phyloP scores from a whole-genome alignment of 2,113 vertebrate genomes.

The Anhinga anhinga region DNA sequence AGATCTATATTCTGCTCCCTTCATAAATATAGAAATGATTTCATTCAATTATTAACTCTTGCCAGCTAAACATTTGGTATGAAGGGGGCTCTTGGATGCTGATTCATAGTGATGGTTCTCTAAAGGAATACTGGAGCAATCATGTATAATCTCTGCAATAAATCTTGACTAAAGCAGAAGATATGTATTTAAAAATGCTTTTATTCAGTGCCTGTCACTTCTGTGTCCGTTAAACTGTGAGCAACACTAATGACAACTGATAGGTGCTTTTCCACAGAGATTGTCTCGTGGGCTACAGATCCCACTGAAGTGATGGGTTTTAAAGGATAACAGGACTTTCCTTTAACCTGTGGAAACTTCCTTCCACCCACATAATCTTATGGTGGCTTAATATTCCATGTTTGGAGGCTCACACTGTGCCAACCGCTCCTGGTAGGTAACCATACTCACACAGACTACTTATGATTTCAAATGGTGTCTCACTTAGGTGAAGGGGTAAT shows the following conservation, averaged over 20 bases:
- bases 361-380: background rate
- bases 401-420: background rate
- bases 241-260: conserved; percentile 30
- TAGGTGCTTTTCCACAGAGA: background rate
- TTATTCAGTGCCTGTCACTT: conserved; percentile 52
- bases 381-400: background rate
- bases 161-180: conserved; percentile 53
- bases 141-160: conserved; percentile 36
- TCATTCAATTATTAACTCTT: conserved; percentile 61
- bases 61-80: background rate
- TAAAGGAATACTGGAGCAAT: conserved; percentile 49
- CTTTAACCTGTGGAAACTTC: background rate
- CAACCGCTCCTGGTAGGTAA: background rate
- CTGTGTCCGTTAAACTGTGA: background rate
- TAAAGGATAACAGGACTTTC: background rate
- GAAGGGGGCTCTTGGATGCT: conserved; percentile 13
- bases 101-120: conserved; percentile 33
- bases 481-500: background rate
- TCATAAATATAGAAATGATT: conserved; percentile 60
- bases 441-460: background rate
- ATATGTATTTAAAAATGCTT: conserved; percentile 38
- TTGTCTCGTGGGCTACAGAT: background rate
- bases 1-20: conserved; percentile 29
- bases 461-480: background rate
- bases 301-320: background rate